phyloP scores from a whole-genome alignment of 2,797 vertebrate genomes.

The Artibeus lituratus region DNA sequence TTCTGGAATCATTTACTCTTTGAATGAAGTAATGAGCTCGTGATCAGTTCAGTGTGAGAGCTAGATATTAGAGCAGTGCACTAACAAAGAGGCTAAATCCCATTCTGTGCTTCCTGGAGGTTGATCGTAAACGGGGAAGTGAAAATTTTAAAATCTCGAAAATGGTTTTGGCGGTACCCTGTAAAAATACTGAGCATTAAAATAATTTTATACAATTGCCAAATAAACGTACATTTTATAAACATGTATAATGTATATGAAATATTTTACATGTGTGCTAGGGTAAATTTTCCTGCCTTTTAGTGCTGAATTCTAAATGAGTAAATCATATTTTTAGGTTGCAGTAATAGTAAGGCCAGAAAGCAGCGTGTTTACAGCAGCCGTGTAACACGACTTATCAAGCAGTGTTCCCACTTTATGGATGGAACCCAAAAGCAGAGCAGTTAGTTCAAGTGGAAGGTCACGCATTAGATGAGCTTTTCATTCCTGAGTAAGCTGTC shows the following conservation, averaged over 20 bases:
- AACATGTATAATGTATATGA: neutral
- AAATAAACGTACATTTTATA: neutral
- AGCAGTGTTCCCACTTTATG: neutral
- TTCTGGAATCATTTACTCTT: constrained; percentile 26
- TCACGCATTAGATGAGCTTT: neutral
- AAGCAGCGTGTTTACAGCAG: constrained; percentile 1
- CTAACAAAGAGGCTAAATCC: neutral
- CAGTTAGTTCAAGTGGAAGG: neutral
- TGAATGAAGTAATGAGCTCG: constrained; percentile 7
- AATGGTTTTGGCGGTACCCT: neutral
- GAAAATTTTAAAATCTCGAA: constrained; percentile 4
- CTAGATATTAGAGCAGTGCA: neutral
- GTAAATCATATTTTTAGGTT: neutral
- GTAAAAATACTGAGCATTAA: neutral
- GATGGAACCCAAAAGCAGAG: neutral
- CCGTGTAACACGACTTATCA: neutral
- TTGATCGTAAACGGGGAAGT: neutral
- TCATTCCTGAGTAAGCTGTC: neutral
- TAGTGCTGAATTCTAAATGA: neutral
- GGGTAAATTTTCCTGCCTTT: neutral
- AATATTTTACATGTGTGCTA: neutral
- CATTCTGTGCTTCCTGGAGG: neutral
- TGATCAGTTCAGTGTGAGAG: neutral
- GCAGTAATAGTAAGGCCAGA: neutral
- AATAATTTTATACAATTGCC: neutral